Conservation (phyloP, 2,888 invertebrate genomes). For the Caenorhabditis angaria region DNA sequence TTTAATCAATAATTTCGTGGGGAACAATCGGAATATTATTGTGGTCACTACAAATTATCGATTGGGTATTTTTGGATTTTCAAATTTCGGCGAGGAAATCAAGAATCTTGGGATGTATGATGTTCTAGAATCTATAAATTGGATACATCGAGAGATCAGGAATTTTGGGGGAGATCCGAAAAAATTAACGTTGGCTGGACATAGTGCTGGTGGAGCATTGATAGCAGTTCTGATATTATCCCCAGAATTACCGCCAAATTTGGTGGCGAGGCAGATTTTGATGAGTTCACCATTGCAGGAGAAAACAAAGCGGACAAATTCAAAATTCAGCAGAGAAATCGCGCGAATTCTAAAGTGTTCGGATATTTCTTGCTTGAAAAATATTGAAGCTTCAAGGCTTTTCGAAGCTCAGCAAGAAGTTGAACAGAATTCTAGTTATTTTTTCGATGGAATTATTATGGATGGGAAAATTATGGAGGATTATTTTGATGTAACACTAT, state of each 20-base stretch:
- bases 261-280: conserved; percentile 29
- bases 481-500: not conserved
- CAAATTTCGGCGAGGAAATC: not conserved
- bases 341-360: conserved; percentile 15
- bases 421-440: not conserved
- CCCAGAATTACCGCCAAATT: conserved; percentile 18
- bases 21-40: conserved; percentile 39
- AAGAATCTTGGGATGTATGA: conserved; percentile 18
- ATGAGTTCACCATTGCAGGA: conserved; percentile 22
- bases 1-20: conserved; percentile 47
- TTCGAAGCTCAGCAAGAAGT: not conserved
- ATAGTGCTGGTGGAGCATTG: conserved; percentile 35
- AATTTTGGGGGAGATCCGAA: conserved; percentile 36
- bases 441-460: not conserved
- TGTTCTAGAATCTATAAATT: conserved; percentile 19
- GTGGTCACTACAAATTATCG: conserved; percentile 40
- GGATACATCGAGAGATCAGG: conserved; percentile 29
- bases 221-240: conserved; percentile 8
- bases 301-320: conserved; percentile 11
- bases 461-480: not conserved
- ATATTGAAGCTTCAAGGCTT: not conserved
- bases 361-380: conserved; percentile 10
- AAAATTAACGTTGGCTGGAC: conserved; percentile 40
- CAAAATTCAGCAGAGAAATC: conserved; percentile 15
- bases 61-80: conserved; percentile 30